Evolutionary conservation across 2,797 vertebrate genomes (phyloP).

Genomic region (Ispidina lecontei): DNA sequence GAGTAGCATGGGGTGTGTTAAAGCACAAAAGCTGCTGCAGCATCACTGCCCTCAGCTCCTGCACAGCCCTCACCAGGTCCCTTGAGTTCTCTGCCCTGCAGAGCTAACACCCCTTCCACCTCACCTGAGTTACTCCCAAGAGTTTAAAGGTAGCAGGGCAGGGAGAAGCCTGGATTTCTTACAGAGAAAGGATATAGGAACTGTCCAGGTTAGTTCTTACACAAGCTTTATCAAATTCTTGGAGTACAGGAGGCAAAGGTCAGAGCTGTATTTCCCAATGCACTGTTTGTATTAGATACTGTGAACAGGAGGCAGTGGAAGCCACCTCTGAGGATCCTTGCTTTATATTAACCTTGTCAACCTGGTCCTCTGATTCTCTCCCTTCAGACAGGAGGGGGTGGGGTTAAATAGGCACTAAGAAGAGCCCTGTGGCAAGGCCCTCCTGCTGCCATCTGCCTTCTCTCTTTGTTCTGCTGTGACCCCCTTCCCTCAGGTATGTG

Average conservation of each 20-base stretch:
- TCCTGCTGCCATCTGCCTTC: background rate
- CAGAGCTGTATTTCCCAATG: background rate
- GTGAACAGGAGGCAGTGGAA: background rate
- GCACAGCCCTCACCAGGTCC: background rate
- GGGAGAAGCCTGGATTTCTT: background rate
- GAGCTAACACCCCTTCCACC: background rate
- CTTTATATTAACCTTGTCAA: background rate
- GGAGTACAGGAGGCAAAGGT: conserved; percentile 2
- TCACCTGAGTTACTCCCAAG: background rate
- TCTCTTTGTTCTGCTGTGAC: background rate
- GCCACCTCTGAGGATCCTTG: background rate
- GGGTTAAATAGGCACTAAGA: background rate
- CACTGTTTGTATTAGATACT: background rate
- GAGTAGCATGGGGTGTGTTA: fast-evolving
- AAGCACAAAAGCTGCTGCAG: background rate
- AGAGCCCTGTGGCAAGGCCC: background rate
- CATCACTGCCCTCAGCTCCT: background rate
- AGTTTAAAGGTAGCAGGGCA: background rate
- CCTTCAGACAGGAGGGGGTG: background rate
- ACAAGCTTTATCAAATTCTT: background rate
- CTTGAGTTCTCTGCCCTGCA: background rate
- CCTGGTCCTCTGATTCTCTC: background rate
- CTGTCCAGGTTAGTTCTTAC: background rate
- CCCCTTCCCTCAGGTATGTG: background rate
- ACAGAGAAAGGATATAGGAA: background rate